phyloP scores from a whole-genome alignment of 2,888 invertebrate species.

The Synanthedon andrenaeformis region DNA sequence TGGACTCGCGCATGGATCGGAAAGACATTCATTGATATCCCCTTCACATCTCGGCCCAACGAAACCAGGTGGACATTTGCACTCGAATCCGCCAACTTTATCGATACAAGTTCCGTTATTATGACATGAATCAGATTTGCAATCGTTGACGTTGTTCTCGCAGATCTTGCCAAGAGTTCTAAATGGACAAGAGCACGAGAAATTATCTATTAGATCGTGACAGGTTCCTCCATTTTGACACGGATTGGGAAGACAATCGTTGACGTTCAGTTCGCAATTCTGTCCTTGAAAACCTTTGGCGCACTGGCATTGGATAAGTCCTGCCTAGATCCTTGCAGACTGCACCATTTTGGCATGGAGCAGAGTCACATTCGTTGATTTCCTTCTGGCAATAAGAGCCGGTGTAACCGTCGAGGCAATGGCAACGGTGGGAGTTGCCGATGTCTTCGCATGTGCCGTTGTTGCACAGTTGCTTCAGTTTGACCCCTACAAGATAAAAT shows the following conservation, averaged over 20 bases:
- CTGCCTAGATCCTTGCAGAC: conserved; percentile 90
- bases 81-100: conserved; percentile 92
- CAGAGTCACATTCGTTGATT: conserved; percentile 91
- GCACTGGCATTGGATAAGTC: conserved; percentile 87
- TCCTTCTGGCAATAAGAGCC: conserved; percentile 95
- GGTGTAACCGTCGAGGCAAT: conserved; percentile 89
- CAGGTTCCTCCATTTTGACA: conserved; percentile 96
- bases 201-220: conserved; percentile 89
- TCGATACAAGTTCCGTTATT: conserved; percentile 95
- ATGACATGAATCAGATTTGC: conserved; percentile 88
- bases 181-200: conserved; percentile 93
- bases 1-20: conserved; percentile 86
- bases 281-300: conserved; percentile 90
- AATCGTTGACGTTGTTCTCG: conserved; percentile 94
- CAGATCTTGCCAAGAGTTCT: conserved; percentile 92
- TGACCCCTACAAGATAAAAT: conserved; percentile 66
- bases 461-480: conserved; percentile 83
- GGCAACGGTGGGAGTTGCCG: conserved; percentile 92
- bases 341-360: conserved; percentile 94
- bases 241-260: conserved; percentile 93
- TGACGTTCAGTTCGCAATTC: conserved; percentile 93
- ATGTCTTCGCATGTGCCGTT: conserved; percentile 93
- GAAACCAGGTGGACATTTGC: conserved; percentile 89
- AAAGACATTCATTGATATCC: conserved; percentile 95
- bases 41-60: conserved; percentile 96